Evolutionary conservation across 1,140 invertebrate species (phyloP).

Genomic region (Pinna nobilis): DNA sequence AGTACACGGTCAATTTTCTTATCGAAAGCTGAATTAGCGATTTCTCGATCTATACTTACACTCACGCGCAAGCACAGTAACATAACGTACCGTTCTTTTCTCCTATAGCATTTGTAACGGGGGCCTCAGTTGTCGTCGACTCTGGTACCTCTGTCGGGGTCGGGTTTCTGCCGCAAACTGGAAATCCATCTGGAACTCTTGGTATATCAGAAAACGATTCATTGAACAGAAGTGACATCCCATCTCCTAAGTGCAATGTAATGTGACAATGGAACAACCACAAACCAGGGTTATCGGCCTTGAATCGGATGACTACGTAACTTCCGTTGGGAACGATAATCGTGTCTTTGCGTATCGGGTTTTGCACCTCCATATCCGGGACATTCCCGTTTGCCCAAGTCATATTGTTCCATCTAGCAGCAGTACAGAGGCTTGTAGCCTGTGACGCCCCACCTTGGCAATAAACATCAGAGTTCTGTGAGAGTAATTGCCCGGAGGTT

Average conservation of each 20-base stretch:
- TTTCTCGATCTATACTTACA: too few relatives aligned
- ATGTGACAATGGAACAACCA: conserved; percentile 59
- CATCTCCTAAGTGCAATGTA: conserved; percentile 40
- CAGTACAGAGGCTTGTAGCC: conserved; percentile 36
- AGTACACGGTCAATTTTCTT: too few relatives aligned
- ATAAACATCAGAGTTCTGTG: conserved; percentile 40
- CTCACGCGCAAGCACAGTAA: too few relatives aligned
- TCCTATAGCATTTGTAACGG: too few relatives aligned
- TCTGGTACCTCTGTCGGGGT: too few relatives aligned
- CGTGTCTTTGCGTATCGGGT: conserved; percentile 82
- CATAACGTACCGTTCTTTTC: too few relatives aligned
- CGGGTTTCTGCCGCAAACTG: not conserved
- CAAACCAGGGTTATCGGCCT: conserved; percentile 81
- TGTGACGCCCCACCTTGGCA: conserved; percentile 37
- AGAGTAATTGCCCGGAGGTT: conserved; percentile 61
- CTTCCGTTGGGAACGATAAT: conserved; percentile 82
- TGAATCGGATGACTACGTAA: conserved; percentile 81
- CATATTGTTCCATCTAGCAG: conserved; percentile 43
- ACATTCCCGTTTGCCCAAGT: conserved; percentile 47
- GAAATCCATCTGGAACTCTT: not conserved
- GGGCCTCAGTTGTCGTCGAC: too few relatives aligned
- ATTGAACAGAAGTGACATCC: conserved; percentile 42
- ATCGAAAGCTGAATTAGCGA: too few relatives aligned
- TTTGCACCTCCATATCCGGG: conserved; percentile 67
- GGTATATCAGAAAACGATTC: conserved; percentile 35